These are phyloP conservation scores for Cairina moschata DNA, from an alignment of 2,113 vertebrate species.

Conservation along the genomic window DNA sequence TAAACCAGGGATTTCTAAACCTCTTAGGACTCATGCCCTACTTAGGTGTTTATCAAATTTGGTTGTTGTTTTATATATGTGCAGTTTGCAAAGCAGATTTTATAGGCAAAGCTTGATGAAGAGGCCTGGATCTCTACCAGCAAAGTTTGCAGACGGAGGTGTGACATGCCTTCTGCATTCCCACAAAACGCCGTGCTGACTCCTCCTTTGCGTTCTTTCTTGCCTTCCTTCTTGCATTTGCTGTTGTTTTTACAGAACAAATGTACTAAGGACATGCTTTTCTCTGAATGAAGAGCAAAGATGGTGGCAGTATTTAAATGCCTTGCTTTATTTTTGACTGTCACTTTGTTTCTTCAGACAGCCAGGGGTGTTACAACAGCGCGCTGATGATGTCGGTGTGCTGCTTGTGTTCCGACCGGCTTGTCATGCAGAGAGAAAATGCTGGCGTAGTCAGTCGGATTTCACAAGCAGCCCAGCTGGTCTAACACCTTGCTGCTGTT, in stretches of 20 bases:
- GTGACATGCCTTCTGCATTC: background rate
- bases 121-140: background rate
- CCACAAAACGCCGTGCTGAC: background rate
- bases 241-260: background rate
- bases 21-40: constrained; percentile 48
- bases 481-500: background rate
- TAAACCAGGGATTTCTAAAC: constrained; percentile 52
- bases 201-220: background rate
- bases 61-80: background rate
- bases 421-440: constrained; percentile 7
- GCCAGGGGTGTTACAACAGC: constrained; percentile 6
- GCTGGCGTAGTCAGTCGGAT: background rate
- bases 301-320: background rate
- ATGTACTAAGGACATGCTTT: background rate
- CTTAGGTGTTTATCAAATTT: constrained; percentile 50
- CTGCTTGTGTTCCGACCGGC: background rate
- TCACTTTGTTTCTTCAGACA: constrained; percentile 18
- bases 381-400: background rate
- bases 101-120: background rate
- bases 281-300: constrained; percentile 13
- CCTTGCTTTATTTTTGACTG: constrained; percentile 17
- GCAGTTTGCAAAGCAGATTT: background rate
- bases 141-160: background rate
- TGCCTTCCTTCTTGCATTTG: background rate
- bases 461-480: constrained; percentile 37